phyloP scores from a whole-genome alignment of 1,140 invertebrate species.

The Phymorhynchus buccinoides region DNA sequence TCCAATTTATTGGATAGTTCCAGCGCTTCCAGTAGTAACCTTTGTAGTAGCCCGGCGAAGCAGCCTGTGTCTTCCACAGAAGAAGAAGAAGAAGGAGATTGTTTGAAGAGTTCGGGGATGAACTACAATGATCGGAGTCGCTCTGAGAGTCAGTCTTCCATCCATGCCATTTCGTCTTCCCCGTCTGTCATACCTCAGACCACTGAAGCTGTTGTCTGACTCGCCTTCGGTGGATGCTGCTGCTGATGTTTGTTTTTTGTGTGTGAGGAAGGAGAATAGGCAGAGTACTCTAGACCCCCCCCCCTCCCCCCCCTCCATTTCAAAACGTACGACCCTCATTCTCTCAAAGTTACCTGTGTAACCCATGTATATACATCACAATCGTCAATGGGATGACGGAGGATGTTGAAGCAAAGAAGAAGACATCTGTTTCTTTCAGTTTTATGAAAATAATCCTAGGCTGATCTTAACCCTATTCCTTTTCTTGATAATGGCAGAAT shows the following conservation, averaged over 20 bases:
- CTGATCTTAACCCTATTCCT: no score
- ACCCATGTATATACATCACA: background rate
- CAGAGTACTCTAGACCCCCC: background rate
- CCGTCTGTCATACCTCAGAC: background rate
- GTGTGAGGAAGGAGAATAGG: background rate
- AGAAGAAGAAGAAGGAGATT: background rate
- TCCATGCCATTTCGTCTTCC: background rate
- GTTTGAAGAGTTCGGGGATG: background rate
- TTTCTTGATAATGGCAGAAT: no score
- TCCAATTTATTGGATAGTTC: conserved; percentile 3
- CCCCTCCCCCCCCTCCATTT: background rate
- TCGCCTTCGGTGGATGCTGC: background rate
- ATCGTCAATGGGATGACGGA: background rate
- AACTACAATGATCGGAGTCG: background rate
- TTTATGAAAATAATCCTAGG: no score
- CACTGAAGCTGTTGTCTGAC: background rate
- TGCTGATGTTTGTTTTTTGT: no score
- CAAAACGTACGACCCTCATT: background rate
- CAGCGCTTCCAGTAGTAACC: background rate
- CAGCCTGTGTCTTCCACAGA: background rate
- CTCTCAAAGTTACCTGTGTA: background rate
- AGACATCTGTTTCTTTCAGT: no score
- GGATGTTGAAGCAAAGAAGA: no score
- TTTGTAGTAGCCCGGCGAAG: background rate
- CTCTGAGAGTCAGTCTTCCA: background rate